A percentile compares a stretch with the other conserved stretches of the same genome.
Evolutionary conservation across 2,113 vertebrate species (phyloP).

Genomic region (Steatornis caripensis): DNA sequence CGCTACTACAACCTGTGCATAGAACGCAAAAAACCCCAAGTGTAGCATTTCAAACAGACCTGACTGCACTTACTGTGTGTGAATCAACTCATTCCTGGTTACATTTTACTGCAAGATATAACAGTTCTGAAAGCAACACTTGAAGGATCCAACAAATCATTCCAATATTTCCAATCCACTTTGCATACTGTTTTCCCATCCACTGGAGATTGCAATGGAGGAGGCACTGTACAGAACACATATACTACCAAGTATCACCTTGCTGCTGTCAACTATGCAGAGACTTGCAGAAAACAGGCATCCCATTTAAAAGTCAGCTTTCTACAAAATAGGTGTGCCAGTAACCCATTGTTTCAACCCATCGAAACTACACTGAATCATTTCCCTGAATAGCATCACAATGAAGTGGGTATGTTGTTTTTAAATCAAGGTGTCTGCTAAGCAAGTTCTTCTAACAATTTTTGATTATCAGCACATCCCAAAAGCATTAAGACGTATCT

Average conservation of each 20-base stretch:
- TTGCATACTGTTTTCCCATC: too few species aligned
- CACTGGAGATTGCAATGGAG: too few species aligned
- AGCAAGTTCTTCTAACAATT: background rate
- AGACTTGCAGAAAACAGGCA: constrained; percentile 41
- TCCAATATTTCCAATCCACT: background rate
- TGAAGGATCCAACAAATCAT: background rate
- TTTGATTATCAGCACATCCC: background rate
- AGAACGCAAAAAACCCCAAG: background rate
- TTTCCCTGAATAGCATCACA: constrained; percentile 60
- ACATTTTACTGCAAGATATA: background rate
- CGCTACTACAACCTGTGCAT: background rate
- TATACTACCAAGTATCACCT: background rate
- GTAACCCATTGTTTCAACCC: constrained; percentile 56
- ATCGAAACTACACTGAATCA: constrained; percentile 62
- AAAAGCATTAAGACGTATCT: background rate
- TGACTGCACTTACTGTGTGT: background rate
- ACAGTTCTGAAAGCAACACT: background rate
- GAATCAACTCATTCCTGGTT: background rate
- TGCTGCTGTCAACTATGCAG: background rate
- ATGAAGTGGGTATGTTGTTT: constrained; percentile 44
- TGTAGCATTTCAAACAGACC: background rate
- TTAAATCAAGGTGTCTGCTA: constrained; percentile 46
- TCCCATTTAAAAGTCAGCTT: constrained; percentile 35
- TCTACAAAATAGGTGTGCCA: constrained; percentile 63
- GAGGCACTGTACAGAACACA: background rate